Base-by-base conservation (phyloP, 2,888 invertebrate species). In the Papilio gigon region DNA sequence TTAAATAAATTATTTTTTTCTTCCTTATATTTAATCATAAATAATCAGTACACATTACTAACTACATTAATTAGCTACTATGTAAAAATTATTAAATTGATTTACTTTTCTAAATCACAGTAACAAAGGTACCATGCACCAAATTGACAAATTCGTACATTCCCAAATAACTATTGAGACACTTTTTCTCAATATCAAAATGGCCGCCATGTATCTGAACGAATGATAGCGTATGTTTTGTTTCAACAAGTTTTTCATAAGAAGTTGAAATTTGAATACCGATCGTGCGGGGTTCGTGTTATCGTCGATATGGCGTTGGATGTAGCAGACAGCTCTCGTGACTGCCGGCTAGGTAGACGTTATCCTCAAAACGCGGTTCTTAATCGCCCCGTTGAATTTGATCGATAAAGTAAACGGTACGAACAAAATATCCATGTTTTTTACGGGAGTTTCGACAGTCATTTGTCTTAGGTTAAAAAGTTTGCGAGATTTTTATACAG, bases 281-380 rank as follows among this genome's bases (percentile, higher is more conserved):
- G 56, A 27, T 25, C 50, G 40, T 12, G 12, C 60, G 37, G 33
- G 40, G 14, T 44, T 69, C 64, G 47, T 64, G 63, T 58, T 70
- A 67, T 47, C 59, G 65, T 70, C 71, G 69, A 74, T 71, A 71
- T 61, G 71, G 70, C 72, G 73, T 74, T 71, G 73, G 73, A 74
- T 72, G 73, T 74, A 73, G 68, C 70, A 72, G 82, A 78, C 82
- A 80, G 80, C 80, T 82, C 77, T 76, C 77, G 80, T 84, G 84
- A 85, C 84, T 80, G 76, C 53, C 74, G 66, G 71, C 84, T 79
- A 83, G 68, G 70, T 64, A 77, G 82, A 82, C 81, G 74, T 81
- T 86, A 86, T 87, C 73, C 77, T 80, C 81, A 80, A 83, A 84
- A 78, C 73, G 74, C 73, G 77, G 73, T 71, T 74, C 74, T 73